These are phyloP conservation scores for Sparus aurata DNA, from an alignment of 2,797 vertebrate genomes.

Conservation along the genomic window DNA sequence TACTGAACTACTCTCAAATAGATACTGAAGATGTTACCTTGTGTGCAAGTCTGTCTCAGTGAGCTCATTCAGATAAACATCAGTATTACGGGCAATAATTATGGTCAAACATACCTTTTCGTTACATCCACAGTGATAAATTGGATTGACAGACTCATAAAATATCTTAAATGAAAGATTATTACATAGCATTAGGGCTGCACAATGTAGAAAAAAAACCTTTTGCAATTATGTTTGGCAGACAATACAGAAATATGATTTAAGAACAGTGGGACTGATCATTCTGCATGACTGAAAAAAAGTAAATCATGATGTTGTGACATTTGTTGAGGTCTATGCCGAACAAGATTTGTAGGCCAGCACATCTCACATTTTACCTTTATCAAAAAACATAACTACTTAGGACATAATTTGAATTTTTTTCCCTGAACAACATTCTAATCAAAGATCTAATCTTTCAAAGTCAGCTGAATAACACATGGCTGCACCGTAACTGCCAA, in stretches of 20 bases:
- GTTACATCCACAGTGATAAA: background rate
- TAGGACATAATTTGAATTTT: background rate
- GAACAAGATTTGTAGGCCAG: no score
- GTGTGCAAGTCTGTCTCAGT: constrained; percentile 24
- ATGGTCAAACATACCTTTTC: background rate
- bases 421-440: background rate
- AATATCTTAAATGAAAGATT: background rate
- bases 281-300: no score
- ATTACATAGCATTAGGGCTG: background rate
- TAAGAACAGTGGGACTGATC: no score
- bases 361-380: no score
- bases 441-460: constrained; percentile 9
- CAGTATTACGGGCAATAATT: constrained; percentile 18
- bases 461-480: constrained; percentile 48
- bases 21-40: constrained; percentile 8
- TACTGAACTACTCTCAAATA: constrained; percentile 23
- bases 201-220: no score
- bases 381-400: no score
- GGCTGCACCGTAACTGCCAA: constrained; percentile 31
- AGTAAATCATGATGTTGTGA: no score
- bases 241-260: no score
- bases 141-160: background rate
- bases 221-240: background rate
- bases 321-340: no score
- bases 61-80: constrained; percentile 38